A percentile compares a stretch with the other conserved stretches of the same genome.
These are phyloP conservation scores for Monomorium pharaonis DNA, from an alignment of 1,140 invertebrate genomes.

Conservation along the genomic window DNA sequence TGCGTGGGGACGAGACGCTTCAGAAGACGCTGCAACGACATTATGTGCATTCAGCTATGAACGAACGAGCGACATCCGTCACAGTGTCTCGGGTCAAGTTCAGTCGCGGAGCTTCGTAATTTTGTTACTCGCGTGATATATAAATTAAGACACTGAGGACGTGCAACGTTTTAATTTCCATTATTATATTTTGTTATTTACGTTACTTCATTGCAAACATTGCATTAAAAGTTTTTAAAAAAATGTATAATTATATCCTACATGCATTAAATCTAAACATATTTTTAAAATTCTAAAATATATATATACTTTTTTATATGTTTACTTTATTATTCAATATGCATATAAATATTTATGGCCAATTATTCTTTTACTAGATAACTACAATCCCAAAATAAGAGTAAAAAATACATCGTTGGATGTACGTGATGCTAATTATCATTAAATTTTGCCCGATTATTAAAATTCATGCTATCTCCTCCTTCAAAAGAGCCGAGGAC, in stretches of 20 bases:
- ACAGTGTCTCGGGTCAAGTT: constrained; percentile 4
- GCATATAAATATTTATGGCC: neutral
- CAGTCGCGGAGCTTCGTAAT: neutral
- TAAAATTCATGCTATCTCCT: too few relatives aligned
- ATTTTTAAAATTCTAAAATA: too few relatives aligned
- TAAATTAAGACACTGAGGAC: neutral
- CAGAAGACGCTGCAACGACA: neutral
- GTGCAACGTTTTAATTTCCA: too few relatives aligned
- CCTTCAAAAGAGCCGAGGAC: too few relatives aligned
- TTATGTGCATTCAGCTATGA: neutral
- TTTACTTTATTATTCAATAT: too few relatives aligned
- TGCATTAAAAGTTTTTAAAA: too few relatives aligned
- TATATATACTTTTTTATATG: too few relatives aligned
- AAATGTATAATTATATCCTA: neutral
- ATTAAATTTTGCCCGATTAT: neutral
- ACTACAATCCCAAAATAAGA: neutral
- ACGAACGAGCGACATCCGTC: neutral
- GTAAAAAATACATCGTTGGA: neutral
- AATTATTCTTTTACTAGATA: neutral
- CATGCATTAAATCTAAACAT: neutral
- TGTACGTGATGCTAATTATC: neutral
- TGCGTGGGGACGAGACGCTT: neutral
- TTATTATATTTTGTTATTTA: neutral
- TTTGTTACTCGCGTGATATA: neutral
- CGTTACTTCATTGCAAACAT: too few relatives aligned